Evolutionary conservation across 2,888 invertebrate species (phyloP).

Genomic region (Athalia circularis): DNA sequence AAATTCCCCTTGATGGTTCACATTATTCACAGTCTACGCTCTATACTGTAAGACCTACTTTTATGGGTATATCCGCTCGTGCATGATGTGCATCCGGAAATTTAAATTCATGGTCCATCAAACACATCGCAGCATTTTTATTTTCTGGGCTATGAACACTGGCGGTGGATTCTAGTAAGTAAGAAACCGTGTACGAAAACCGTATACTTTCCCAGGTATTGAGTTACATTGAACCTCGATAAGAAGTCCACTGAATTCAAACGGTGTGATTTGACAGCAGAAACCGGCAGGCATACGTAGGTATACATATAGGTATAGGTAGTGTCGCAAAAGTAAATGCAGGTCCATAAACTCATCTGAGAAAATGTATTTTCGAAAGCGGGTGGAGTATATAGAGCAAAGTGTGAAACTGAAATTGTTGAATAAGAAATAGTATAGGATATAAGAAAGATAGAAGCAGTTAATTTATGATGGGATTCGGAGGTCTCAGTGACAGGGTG

Average conservation of each 20-base stretch:
- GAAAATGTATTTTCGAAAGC: too few species aligned
- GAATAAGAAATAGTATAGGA: not conserved
- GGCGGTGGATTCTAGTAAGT: not conserved
- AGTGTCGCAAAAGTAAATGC: slow-evolving; percentile 2
- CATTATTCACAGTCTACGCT: too few species aligned
- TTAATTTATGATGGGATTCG: slow-evolving; percentile 11
- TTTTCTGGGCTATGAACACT: not conserved
- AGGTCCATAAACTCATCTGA: not conserved
- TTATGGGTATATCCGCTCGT: too few species aligned
- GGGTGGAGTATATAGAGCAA: too few species aligned
- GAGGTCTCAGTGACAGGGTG: slow-evolving; percentile 13
- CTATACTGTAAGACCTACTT: too few species aligned
- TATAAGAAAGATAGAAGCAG: not conserved
- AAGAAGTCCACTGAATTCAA: not conserved
- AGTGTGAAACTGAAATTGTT: too few species aligned
- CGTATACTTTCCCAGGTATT: not conserved
- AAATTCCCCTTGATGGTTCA: too few species aligned
- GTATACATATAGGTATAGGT: slow-evolving; percentile 1
- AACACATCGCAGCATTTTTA: not conserved
- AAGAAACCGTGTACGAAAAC: not conserved
- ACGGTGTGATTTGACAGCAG: not conserved
- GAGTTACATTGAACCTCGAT: not conserved
- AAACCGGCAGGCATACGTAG: not conserved
- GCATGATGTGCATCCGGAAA: not conserved
- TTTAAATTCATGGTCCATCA: slow-evolving; percentile 1